Base-by-base conservation (phyloP, 2,113 vertebrate genomes). In the Echinops telfairi region DNA sequence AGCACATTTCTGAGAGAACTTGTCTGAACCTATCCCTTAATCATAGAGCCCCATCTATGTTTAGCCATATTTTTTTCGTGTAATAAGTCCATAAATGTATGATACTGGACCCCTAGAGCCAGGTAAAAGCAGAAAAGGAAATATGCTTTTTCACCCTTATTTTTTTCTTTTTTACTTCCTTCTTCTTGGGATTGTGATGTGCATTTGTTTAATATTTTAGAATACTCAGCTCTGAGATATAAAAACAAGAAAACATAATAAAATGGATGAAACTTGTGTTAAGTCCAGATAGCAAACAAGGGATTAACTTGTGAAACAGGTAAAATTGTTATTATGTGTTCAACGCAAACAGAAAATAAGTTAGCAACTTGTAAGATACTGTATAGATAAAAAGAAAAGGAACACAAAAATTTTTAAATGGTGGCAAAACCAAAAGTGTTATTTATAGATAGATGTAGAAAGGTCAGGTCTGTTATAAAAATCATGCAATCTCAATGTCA, bases 201-300 rank as follows among this genome's bases (percentile, higher is more conserved):
- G 1, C 64, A 25, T 60, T 90, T 82, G 8, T 22, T 29, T 25
- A 36, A 58, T 88, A 87, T 68, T 40, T 83, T 90, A n/a, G 4
- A 85, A 90, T 88, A 85, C 23, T 81, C 36, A 88, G 17, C 47
- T 53, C 47, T 53, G 47, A 53, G 47, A n/a, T 43, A 4, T n/a
- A 78, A 43, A 95, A 92, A 53, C 9, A 66, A 86, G 70, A 75
- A 71, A 90, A n/a, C 60, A 3, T 71, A 95, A 83, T 43, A 4
- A 10, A 11, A 60, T 62, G 3, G 60, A 38, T 66, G 14, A 89
- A 94, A 87, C 22, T 92, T 23, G 22, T 27, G 47, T 92, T 85
- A 87, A 88, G 33, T n/a, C 80, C 17, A 75, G 31, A 79, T 40
- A 88, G 3, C n/a, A 81, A 84, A 7, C 70, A 84, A 58, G 25